Conservation (phyloP, 2,888 invertebrate species). For the Tachina grossa region DNA sequence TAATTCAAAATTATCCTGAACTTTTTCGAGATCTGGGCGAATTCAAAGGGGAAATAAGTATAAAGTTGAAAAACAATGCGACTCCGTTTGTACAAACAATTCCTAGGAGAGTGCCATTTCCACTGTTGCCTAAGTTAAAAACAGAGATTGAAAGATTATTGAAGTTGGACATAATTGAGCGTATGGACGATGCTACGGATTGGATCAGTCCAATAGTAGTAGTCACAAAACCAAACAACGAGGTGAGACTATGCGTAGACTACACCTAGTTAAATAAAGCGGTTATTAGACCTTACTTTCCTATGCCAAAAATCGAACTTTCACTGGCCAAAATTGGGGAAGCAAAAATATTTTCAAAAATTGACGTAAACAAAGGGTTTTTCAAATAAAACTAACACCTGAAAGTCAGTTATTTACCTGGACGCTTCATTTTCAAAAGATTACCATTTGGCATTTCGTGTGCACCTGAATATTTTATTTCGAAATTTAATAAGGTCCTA, state of each 20-base stretch:
- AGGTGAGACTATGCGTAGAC: not conserved
- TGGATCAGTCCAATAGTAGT: not conserved
- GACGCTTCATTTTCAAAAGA: not conserved
- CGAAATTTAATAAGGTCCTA: not conserved
- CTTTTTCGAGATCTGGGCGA: slow-evolving; percentile 3
- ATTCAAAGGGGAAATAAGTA: slow-evolving; percentile 3
- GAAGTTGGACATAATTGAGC: slow-evolving; percentile 15
- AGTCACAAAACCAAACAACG: not conserved
- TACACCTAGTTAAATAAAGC: slow-evolving; percentile 4
- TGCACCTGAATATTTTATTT: no score
- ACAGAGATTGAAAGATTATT: slow-evolving; percentile 12
- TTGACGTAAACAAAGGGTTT: no score
- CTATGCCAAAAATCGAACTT: not conserved
- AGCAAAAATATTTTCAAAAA: no score
- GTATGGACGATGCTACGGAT: slow-evolving; percentile 21
- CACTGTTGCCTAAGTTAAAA: slow-evolving; percentile 1
- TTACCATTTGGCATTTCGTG: not conserved
- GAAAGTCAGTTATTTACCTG: not conserved
- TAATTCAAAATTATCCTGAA: not conserved
- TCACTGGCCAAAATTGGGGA: not conserved
- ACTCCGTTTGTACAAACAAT: slow-evolving; percentile 1
- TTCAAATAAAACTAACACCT: no score
- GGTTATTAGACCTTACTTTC: not conserved
- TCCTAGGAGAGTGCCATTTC: slow-evolving; percentile 9
- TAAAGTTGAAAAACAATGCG: not conserved